Base-by-base conservation (phyloP, 1,140 invertebrate species). In the Heliconius congener region DNA sequence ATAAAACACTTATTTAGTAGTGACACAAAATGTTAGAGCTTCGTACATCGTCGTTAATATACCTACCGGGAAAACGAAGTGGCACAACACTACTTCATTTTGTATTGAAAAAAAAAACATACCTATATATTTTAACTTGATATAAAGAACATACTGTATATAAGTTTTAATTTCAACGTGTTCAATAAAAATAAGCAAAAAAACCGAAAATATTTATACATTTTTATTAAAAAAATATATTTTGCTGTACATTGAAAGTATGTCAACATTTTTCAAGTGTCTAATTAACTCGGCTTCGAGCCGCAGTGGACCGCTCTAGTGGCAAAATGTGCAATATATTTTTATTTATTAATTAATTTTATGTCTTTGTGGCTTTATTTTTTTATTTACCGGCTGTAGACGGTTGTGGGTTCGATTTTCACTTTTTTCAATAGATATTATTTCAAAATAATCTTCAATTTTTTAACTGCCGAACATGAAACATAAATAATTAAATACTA, bases 251-350 rank as follows among this genome's bases (percentile, higher is more conserved):
- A 16, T 66, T 66, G 13, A 66, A 66, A 66, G 60, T 66, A 66
- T 66, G 60, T 66, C 60, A 66, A 66, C 27, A 66, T 66, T 66
- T 66, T 60, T 27, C 5, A 66, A 66, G 60, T 30, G 23, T 66
- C 60, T 66, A 66, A 66, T 66, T 66, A 66, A 66, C 60, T 66
- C 55, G 8, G 60, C 60, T 11, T 30, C 19, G 55, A 57, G 55
- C 60, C 13, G 27, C 11, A 30, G 60, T 66, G 55, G 55, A 66
- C 60, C 27, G 27, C 23, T 66, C 27, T 66, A n/a, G 55, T 23
- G 55, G 55, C 55, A 23, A 60, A 60, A 60, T 55, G 52, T n/a
- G 52, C 52, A 46, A 55, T 55, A 55, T 55, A 55, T 8, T 55
- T 2, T 6, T 55, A 18, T 9, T 60, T 23, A 60, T 60, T 60